phyloP scores from a whole-genome alignment of 1,140 invertebrate genomes.

The Uloborus diversus region DNA sequence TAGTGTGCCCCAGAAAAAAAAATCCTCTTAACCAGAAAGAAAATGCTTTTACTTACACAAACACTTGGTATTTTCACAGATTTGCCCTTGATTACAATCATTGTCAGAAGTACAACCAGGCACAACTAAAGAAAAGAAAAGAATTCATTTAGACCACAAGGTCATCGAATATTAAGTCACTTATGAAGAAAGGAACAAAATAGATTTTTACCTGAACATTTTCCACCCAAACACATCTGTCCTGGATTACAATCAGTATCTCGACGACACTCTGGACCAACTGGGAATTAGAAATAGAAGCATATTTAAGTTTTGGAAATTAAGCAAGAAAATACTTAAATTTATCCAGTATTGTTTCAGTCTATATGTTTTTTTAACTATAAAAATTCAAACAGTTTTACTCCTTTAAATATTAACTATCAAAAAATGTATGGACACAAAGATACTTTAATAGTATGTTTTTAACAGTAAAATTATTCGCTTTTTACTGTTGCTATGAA shows the following conservation, averaged over 20 bases:
- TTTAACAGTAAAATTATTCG: too few species aligned
- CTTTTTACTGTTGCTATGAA: too few species aligned
- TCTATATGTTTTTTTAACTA: conserved; percentile 5
- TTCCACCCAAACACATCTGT: conserved; percentile 72
- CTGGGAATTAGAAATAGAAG: conserved; percentile 71
- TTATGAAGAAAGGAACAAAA: neutral
- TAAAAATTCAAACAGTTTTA: conserved; percentile 8
- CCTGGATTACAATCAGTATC: conserved; percentile 93
- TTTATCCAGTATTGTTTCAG: too few species aligned
- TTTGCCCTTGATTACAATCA: conserved; percentile 59
- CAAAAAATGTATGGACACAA: too few species aligned
- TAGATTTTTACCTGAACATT: conserved; percentile 56
- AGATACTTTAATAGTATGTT: too few species aligned
- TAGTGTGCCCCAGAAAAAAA: too few species aligned
- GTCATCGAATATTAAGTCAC: too few species aligned
- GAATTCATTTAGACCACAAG: too few species aligned
- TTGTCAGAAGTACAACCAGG: conserved; percentile 60
- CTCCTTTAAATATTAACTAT: too few species aligned
- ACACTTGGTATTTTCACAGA: conserved; percentile 59
- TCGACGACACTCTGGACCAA: conserved; percentile 73
- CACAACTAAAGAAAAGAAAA: conserved; percentile 37
- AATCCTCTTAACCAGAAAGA: too few species aligned
- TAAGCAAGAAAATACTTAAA: too few species aligned
- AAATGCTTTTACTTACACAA: conserved; percentile 49
- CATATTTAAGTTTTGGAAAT: neutral